Conservation (phyloP, 2,888 invertebrate genomes). For the Tetheella fluctuosa region DNA sequence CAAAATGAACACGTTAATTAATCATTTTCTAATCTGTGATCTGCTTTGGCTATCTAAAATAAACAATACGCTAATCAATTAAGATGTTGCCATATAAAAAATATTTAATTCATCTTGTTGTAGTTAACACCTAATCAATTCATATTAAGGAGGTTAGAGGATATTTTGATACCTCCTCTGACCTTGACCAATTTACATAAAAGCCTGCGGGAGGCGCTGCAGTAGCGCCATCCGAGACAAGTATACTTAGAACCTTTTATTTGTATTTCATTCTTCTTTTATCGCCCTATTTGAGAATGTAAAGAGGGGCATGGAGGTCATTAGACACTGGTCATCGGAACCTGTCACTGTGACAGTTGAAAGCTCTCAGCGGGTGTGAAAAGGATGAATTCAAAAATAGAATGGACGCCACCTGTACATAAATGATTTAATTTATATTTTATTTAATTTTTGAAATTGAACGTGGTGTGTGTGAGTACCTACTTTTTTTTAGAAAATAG, state of each 20-base stretch:
- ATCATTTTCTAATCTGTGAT: background rate
- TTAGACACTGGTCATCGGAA: conserved; percentile 37
- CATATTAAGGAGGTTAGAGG: conserved; percentile 12
- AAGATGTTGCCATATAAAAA: background rate
- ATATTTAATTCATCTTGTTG: background rate
- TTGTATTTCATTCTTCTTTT: conserved; percentile 19
- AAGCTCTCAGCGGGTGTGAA: conserved; percentile 52
- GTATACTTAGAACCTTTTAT: conserved; percentile 37
- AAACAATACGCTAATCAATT: background rate
- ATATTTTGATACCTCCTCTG: conserved; percentile 41
- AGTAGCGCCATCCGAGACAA: conserved; percentile 47
- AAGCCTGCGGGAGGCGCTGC: conserved; percentile 60
- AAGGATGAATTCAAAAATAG: conserved; percentile 39
- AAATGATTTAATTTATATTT: too few relatives aligned
- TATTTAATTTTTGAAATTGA: too few relatives aligned
- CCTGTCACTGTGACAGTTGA: conserved; percentile 61
- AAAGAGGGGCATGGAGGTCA: conserved; percentile 25
- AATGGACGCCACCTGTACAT: conserved; percentile 26
- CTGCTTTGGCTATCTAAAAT: background rate
- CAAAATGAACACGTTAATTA: background rate
- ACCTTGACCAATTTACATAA: conserved; percentile 63
- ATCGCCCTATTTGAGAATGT: conserved; percentile 19
- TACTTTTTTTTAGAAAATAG: too few relatives aligned
- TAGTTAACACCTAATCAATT: conserved; percentile 10
- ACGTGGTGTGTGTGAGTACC: too few relatives aligned